phyloP scores from a whole-genome alignment of 2,797 vertebrate genomes.

The Tympanoctomys barrerae region DNA sequence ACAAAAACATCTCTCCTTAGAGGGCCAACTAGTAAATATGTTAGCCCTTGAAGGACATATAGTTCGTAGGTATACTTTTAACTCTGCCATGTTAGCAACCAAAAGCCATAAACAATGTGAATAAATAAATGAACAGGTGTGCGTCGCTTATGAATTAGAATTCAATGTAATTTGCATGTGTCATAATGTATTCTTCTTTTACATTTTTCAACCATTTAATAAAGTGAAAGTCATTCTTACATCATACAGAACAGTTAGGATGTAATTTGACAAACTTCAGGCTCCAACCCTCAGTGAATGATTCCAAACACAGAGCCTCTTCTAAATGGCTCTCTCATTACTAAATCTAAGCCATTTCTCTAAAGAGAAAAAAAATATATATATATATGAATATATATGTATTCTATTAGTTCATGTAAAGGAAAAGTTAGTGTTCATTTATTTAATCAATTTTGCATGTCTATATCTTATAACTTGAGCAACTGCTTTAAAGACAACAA shows the following conservation, averaged over 20 bases:
- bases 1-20: neutral
- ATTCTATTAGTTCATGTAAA: no score
- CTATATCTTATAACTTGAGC: no score
- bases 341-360: constrained; percentile 27
- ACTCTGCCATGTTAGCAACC: neutral
- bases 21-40: neutral
- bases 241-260: neutral
- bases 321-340: constrained; percentile 33
- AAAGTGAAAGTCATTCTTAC: neutral
- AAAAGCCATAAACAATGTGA: neutral
- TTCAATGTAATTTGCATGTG: constrained; percentile 4
- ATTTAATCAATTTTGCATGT: no score
- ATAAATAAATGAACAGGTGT: neutral
- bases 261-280: neutral
- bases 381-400: no score
- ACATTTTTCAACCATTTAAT: constrained; percentile 10
- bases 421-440: no score
- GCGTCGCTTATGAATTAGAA: neutral
- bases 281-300: neutral
- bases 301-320: neutral
- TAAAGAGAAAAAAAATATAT: neutral
- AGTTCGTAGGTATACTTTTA: neutral
- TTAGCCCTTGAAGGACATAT: neutral
- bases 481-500: no score
- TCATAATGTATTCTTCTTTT: neutral